Conservation (phyloP, 2,888 invertebrate genomes). For the Diploptera punctata region DNA sequence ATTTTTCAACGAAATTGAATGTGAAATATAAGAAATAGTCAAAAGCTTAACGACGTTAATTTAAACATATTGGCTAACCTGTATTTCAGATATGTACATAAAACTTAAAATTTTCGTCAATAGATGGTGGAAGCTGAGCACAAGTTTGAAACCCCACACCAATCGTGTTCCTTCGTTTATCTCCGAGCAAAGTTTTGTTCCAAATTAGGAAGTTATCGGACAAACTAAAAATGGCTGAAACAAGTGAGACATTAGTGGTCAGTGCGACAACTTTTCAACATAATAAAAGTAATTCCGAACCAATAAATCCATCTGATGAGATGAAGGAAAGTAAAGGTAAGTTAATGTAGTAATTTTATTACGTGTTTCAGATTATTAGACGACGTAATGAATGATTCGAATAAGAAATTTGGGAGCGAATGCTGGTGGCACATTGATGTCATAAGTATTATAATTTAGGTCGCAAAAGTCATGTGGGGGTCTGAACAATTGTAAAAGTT, state of each 20-base stretch:
- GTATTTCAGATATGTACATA: too few relatives aligned
- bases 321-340: slow-evolving; percentile 36
- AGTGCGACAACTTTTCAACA: slow-evolving; percentile 50
- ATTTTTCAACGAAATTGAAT: too few relatives aligned
- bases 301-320: slow-evolving; percentile 29
- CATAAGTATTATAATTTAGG: slow-evolving; percentile 11
- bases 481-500: neutral
- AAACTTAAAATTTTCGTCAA: too few relatives aligned
- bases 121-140: neutral
- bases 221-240: slow-evolving; percentile 54
- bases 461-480: neutral
- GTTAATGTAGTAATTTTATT: slow-evolving; percentile 17
- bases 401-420: slow-evolving; percentile 14
- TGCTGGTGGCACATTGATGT: slow-evolving; percentile 15
- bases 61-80: too few relatives aligned
- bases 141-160: neutral
- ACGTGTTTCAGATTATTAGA: neutral
- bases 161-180: slow-evolving; percentile 30
- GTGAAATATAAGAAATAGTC: too few relatives aligned
- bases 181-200: slow-evolving; percentile 40
- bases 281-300: slow-evolving; percentile 36
- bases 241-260: slow-evolving; percentile 54
- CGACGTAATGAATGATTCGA: neutral
- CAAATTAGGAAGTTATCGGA: slow-evolving; percentile 42
- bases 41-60: too few relatives aligned